phyloP scores from a whole-genome alignment of 2,113 vertebrate species.

The Sinocyclocheilus rhinocerous region DNA sequence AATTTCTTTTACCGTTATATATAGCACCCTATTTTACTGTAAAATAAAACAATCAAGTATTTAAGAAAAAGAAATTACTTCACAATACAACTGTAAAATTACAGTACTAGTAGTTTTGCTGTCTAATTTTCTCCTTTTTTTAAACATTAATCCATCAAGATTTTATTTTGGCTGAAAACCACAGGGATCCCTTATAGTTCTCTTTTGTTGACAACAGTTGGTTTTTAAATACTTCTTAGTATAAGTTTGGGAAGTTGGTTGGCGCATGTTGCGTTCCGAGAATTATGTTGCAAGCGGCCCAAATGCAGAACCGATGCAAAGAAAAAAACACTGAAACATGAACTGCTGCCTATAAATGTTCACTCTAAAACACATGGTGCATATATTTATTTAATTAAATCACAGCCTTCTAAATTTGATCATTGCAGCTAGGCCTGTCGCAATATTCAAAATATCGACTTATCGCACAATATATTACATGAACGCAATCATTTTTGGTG shows the following conservation, averaged over 20 bases:
- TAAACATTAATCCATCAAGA: neutral
- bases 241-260: neutral
- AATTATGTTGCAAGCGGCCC: neutral
- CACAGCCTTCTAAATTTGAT: neutral
- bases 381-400: neutral
- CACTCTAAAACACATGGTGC: neutral
- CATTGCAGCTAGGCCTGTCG: no score
- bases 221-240: neutral
- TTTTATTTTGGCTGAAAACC: neutral
- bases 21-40: no score
- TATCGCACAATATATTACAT: no score
- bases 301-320: neutral
- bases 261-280: neutral
- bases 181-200: neutral
- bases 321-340: neutral
- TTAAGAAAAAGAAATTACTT: no score
- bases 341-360: neutral
- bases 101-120: neutral
- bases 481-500: no score
- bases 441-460: no score
- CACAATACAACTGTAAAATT: neutral
- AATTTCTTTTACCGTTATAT: no score
- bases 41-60: no score
- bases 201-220: neutral
- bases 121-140: neutral